These are phyloP conservation scores for Actenoides hombroni DNA, from an alignment of 2,113 vertebrate species.

Conservation along the genomic window DNA sequence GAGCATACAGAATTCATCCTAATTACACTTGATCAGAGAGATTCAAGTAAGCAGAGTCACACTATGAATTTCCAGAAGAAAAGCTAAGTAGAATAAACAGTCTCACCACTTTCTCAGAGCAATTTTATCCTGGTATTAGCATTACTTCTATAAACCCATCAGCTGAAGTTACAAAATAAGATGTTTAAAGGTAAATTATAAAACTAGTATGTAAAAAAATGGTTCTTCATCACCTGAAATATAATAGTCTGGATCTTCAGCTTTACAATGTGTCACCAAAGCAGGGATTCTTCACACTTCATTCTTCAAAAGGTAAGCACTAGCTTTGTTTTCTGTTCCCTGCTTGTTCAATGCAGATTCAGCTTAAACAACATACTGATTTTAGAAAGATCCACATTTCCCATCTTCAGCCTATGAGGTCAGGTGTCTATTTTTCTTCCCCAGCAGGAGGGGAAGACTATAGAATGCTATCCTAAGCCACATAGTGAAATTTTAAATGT, in stretches of 20 bases:
- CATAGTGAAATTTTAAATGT: not conserved
- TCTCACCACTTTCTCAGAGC: not conserved
- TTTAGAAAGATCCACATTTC: not conserved
- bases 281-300: not conserved
- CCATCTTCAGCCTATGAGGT: not conserved
- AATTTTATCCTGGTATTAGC: not conserved
- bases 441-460: not conserved
- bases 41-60: constrained; percentile 19
- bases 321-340: not conserved
- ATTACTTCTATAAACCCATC: not conserved
- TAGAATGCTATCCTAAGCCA: not conserved
- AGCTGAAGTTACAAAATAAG: not conserved
- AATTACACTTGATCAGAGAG: not conserved
- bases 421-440: not conserved
- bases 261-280: not conserved
- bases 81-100: not conserved
- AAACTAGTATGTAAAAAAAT: not conserved
- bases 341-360: not conserved
- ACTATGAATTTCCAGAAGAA: not conserved
- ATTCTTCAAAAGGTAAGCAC: not conserved
- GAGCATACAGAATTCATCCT: not conserved
- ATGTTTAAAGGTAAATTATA: not conserved
- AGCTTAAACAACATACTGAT: not conserved
- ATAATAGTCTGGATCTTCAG: not conserved
- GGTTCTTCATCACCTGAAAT: not conserved